These are phyloP conservation scores for Minunthozetes semirufus DNA, from an alignment of 2,888 invertebrate species.

Conservation along the genomic window DNA sequence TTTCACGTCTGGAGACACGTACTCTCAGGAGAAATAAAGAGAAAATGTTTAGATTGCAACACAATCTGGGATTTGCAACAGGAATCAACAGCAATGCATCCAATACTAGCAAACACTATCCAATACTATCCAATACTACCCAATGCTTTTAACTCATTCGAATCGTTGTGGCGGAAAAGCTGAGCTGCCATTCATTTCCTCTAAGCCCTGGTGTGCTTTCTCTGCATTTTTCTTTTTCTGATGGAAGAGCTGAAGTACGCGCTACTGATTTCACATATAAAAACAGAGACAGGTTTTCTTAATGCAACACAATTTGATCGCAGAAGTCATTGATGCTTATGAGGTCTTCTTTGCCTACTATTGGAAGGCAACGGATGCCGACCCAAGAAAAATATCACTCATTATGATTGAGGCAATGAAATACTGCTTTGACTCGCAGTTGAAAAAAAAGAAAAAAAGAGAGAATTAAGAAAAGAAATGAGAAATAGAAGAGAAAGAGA, in stretches of 20 bases:
- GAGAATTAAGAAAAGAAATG: constrained; percentile 2
- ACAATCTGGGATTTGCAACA: constrained; percentile 27
- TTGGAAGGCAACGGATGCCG: background rate
- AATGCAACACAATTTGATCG: constrained; percentile 32
- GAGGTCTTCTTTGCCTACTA: background rate
- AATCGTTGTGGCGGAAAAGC: constrained; percentile 27
- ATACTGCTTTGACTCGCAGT: constrained; percentile 18
- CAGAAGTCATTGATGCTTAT: constrained; percentile 26
- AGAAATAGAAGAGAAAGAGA: background rate
- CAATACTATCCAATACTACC: too few relatives aligned
- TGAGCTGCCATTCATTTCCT: constrained; percentile 30
- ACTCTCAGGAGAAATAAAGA: constrained; percentile 44
- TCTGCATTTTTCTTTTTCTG: constrained; percentile 7
- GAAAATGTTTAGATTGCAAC: constrained; percentile 32
- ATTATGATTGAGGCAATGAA: constrained; percentile 17
- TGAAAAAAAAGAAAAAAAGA: constrained; percentile 7
- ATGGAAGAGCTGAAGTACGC: background rate
- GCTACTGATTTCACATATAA: constrained; percentile 6
- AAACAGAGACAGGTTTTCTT: constrained; percentile 26
- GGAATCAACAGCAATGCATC: constrained; percentile 18
- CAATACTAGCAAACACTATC: too few relatives aligned
- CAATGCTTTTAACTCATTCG: constrained; percentile 1
- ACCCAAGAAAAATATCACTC: constrained; percentile 10
- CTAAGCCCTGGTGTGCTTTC: constrained; percentile 28
- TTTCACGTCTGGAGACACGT: constrained; percentile 56